These are phyloP conservation scores for Nothobranchius furzeri DNA, from an alignment of 2,113 vertebrate species.

Conservation along the genomic window DNA sequence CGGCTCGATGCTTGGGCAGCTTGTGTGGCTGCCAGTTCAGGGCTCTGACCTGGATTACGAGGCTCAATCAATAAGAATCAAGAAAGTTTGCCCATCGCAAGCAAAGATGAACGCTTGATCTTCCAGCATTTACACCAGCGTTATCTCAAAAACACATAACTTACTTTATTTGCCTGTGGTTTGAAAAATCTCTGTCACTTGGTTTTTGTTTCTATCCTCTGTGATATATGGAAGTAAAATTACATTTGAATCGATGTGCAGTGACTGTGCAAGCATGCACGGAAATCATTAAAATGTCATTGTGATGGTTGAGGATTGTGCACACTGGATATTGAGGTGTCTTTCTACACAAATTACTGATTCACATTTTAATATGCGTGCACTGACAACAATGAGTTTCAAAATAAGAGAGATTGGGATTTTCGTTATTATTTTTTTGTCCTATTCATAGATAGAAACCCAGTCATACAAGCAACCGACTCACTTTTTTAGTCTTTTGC, in stretches of 20 bases:
- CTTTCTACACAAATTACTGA: constrained; percentile 3
- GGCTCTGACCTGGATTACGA: constrained; percentile 71
- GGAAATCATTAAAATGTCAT: constrained; percentile 4
- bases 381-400: not conserved
- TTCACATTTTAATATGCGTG: not conserved
- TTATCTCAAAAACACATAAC: constrained; percentile 18
- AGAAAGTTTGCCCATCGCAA: constrained; percentile 45
- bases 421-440: not conserved
- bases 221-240: not conserved
- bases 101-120: constrained; percentile 34
- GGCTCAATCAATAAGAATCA: constrained; percentile 60
- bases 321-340: not conserved
- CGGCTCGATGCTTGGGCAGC: constrained; percentile 60
- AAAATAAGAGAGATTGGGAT: not conserved
- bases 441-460: not conserved
- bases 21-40: constrained; percentile 61
- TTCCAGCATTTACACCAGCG: constrained; percentile 13
- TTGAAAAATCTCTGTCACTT: not conserved
- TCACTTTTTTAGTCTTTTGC: not conserved
- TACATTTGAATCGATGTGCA: not conserved
- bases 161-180: constrained; percentile 1
- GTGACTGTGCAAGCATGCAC: not conserved
- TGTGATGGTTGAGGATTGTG: not conserved
- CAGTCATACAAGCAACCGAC: not conserved
- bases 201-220: not conserved